A percentile compares a stretch with the other conserved stretches of the same genome.
phyloP scores from a whole-genome alignment of 2,113 vertebrate species.

The Callionymus lyra region DNA sequence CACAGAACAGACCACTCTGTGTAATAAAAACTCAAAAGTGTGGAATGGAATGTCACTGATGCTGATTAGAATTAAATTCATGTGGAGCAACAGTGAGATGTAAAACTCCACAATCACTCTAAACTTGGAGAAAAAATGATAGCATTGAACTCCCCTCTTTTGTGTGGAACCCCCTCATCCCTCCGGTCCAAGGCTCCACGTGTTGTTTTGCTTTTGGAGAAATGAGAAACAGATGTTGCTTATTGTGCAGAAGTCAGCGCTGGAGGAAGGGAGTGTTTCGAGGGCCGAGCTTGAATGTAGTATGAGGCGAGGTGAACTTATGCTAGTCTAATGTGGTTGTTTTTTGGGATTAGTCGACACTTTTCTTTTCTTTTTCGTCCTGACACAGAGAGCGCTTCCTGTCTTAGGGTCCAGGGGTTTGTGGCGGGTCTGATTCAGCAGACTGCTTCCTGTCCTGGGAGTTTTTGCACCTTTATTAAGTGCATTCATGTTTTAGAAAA shows the following conservation, averaged over 20 bases:
- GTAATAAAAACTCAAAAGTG: slow-evolving; percentile 2
- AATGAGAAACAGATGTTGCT: slow-evolving; percentile 73
- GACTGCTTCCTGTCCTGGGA: slow-evolving; percentile 46
- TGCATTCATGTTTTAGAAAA: too few relatives aligned
- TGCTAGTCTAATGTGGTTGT: slow-evolving; percentile 25
- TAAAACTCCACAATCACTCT: too few relatives aligned
- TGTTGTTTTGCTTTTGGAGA: slow-evolving; percentile 67
- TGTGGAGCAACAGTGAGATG: too few relatives aligned
- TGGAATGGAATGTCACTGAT: slow-evolving; percentile 3
- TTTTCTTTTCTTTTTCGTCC: slow-evolving; percentile 23
- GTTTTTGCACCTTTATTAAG: slow-evolving; percentile 7
- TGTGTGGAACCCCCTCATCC: neutral
- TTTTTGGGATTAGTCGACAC: slow-evolving; percentile 27
- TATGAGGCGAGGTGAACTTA: slow-evolving; percentile 24
- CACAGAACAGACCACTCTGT: neutral
- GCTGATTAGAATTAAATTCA: too few relatives aligned
- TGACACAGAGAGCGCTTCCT: slow-evolving; percentile 24
- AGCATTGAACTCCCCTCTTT: neutral
- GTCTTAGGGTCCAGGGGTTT: slow-evolving; percentile 18
- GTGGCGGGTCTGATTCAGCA: slow-evolving; percentile 55
- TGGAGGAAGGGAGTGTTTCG: slow-evolving; percentile 1
- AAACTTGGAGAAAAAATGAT: too few relatives aligned
- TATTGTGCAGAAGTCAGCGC: slow-evolving; percentile 58
- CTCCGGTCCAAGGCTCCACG: slow-evolving; percentile 19
- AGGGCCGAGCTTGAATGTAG: slow-evolving; percentile 14